phyloP scores from a whole-genome alignment of 2,888 invertebrate species.

The Drosophila leonis region DNA sequence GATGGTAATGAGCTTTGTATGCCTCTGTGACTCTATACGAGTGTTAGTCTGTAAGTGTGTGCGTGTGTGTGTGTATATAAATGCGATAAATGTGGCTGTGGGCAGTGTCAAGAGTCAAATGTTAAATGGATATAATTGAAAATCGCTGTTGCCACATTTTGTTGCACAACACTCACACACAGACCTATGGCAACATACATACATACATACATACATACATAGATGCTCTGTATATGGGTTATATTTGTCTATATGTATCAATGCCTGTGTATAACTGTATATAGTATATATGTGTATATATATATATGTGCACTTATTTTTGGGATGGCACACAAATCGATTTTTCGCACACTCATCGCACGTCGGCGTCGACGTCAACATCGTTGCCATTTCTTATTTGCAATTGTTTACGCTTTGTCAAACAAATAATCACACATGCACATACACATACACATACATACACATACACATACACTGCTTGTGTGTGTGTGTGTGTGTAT shows the following conservation, averaged over 20 bases:
- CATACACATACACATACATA: slow-evolving; percentile 1
- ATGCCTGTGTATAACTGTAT: background rate
- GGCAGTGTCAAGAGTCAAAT: slow-evolving; percentile 65
- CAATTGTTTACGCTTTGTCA: slow-evolving; percentile 80
- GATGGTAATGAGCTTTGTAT: slow-evolving; percentile 55
- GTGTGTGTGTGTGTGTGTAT: slow-evolving; percentile 18
- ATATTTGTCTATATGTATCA: slow-evolving; percentile 12
- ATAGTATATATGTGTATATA: slow-evolving; percentile 1
- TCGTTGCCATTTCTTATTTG: slow-evolving; percentile 64
- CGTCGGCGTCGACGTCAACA: slow-evolving; percentile 28
- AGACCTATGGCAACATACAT: slow-evolving; percentile 51
- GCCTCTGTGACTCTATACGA: background rate
- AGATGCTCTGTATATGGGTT: slow-evolving; percentile 39
- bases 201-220: background rate
- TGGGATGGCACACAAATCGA: slow-evolving; percentile 78
- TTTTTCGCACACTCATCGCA: slow-evolving; percentile 76
- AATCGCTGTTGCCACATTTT: slow-evolving; percentile 67
- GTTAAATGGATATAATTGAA: slow-evolving; percentile 72
- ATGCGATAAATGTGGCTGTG: slow-evolving; percentile 46
- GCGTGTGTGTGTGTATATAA: slow-evolving; percentile 14
- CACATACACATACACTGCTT: slow-evolving; percentile 19
- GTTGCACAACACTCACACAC: slow-evolving; percentile 65
- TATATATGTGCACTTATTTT: slow-evolving; percentile 57
- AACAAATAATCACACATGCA: slow-evolving; percentile 43
- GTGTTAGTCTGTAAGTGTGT: slow-evolving; percentile 16